These are phyloP conservation scores for Charina bottae DNA, from an alignment of 2,113 vertebrate genomes.

Conservation along the genomic window DNA sequence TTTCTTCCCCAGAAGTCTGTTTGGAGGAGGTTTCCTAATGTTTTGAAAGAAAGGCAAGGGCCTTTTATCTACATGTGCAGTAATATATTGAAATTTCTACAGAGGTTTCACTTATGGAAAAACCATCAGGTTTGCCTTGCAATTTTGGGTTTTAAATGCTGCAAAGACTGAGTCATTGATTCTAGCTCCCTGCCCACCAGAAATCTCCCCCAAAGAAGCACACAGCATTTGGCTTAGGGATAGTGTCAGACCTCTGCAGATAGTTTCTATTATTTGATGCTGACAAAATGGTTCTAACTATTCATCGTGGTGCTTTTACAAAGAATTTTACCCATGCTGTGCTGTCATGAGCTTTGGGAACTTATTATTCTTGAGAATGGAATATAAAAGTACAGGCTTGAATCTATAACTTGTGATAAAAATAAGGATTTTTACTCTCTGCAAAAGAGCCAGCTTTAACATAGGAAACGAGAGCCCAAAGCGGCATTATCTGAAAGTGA, in stretches of 20 bases:
- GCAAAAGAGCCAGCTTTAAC: neutral
- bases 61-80: neutral
- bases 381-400: slow-evolving; percentile 21
- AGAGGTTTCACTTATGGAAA: neutral
- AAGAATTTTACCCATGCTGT: slow-evolving; percentile 24
- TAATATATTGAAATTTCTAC: neutral
- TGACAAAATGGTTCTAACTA: slow-evolving; percentile 48
- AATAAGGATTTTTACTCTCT: neutral
- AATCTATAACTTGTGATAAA: neutral
- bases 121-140: neutral
- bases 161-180: neutral
- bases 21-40: neutral
- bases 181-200: neutral
- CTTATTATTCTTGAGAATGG: slow-evolving; percentile 19
- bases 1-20: no score
- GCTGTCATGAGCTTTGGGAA: slow-evolving; percentile 28
- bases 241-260: neutral
- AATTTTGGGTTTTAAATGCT: neutral
- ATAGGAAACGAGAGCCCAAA: neutral
- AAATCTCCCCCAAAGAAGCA: slow-evolving; percentile 23
- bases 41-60: neutral
- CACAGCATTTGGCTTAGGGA: slow-evolving; percentile 47
- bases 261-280: slow-evolving; percentile 14
- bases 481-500: neutral
- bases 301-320: slow-evolving; percentile 4